Conservation (phyloP, 2,888 invertebrate species). For the Diarsia dahlii region DNA sequence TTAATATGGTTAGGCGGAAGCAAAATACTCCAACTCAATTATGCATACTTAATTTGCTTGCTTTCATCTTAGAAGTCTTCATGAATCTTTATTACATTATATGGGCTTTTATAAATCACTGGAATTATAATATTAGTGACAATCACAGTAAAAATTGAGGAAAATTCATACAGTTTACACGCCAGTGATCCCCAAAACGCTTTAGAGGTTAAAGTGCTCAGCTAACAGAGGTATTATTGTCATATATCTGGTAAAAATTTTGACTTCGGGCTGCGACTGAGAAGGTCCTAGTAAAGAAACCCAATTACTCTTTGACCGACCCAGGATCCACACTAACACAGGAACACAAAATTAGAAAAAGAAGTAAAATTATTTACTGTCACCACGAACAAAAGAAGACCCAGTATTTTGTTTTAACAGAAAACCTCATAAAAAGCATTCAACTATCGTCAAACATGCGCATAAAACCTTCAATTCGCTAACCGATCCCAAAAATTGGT, state of each 20-base stretch:
- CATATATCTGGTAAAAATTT: background rate
- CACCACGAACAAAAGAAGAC: background rate
- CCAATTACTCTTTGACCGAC: background rate
- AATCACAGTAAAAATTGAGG: background rate
- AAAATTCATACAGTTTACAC: background rate
- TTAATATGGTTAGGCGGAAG: slow-evolving; percentile 32
- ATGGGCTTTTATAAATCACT: slow-evolving; percentile 12
- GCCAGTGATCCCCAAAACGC: background rate
- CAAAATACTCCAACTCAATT: slow-evolving; percentile 48
- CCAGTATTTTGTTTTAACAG: slow-evolving; percentile 20
- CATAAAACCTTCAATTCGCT: slow-evolving; percentile 49
- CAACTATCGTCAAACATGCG: slow-evolving; percentile 26
- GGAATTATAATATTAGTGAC: background rate
- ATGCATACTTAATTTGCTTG: slow-evolving; percentile 50
- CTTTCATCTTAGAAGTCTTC: slow-evolving; percentile 42
- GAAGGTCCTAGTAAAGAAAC: background rate
- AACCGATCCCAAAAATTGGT: slow-evolving; percentile 56
- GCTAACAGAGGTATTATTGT: background rate
- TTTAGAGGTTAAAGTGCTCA: background rate
- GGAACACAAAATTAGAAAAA: background rate
- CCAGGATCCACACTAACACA: no score
- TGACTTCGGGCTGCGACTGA: background rate
- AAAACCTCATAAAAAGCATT: slow-evolving; percentile 41
- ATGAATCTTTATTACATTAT: slow-evolving; percentile 43
- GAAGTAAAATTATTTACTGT: background rate